These are phyloP conservation scores for Ennomos quercinarius DNA, from an alignment of 2,888 invertebrate species.

Conservation along the genomic window DNA sequence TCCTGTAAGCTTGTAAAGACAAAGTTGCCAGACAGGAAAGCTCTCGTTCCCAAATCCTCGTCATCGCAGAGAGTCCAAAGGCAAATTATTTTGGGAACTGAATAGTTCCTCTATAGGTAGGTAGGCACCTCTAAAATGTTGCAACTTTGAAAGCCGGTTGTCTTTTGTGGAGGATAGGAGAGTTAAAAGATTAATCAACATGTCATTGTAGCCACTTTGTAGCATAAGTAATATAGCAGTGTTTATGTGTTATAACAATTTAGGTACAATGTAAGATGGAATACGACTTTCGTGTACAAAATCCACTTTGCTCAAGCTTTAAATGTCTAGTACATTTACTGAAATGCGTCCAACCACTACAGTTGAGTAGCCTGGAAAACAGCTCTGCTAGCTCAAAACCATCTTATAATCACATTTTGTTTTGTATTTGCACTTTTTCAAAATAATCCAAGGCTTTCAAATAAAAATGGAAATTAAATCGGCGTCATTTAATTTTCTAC, in stretches of 20 bases:
- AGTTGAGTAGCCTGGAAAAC: conserved; percentile 3
- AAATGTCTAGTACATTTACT: conserved; percentile 29
- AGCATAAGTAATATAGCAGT: conserved; percentile 8
- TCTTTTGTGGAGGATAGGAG: not conserved
- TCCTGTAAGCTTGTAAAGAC: conserved; percentile 39
- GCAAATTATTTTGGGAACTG: conserved; percentile 45
- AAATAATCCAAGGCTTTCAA: not conserved
- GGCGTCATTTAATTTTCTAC: conserved; percentile 40
- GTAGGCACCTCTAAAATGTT: not conserved
- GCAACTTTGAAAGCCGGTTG: not conserved
- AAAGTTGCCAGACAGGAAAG: conserved; percentile 57
- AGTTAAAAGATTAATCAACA: too few relatives aligned
- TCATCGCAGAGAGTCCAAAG: conserved; percentile 42
- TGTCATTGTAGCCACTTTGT: conserved; percentile 11
- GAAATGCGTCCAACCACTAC: conserved; percentile 5
- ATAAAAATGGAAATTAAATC: conserved; percentile 34
- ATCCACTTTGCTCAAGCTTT: conserved; percentile 32
- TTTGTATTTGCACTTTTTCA: too few relatives aligned
- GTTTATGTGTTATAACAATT: too few relatives aligned
- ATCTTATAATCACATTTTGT: too few relatives aligned
- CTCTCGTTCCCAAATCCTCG: conserved; percentile 49
- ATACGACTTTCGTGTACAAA: not conserved
- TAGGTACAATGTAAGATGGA: too few relatives aligned
- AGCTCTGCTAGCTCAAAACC: not conserved
- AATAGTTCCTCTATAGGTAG: not conserved